Base-by-base conservation (phyloP, 2,113 vertebrate species). In the Sciurus niger region DNA sequence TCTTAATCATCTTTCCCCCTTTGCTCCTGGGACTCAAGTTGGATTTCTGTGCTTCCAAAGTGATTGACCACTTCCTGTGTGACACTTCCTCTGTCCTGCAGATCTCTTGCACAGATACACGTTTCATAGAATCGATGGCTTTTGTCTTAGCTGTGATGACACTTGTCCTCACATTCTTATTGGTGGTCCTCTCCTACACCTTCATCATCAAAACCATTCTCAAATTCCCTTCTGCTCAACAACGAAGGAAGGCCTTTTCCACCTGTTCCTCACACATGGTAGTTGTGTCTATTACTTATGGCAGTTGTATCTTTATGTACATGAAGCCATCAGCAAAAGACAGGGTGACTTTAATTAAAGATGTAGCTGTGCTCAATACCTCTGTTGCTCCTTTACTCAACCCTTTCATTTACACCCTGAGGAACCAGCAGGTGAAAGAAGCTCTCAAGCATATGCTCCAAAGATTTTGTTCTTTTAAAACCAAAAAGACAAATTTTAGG, bases 331-430 rank as follows among this genome's bases (percentile, higher is more conserved):
- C 96, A 70, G 46, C 74, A 51, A 95, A 84, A 24, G 97, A 90
- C 13, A 96, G 95, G 43, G 86, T 96, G 37, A 79, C 97, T 25
- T 37, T 86, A n/a, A 90, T 96, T 73, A 98, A 98, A 97, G 72
- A 97, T 0, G 70, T 98, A 1, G 98, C 96, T 80, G 93, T 95
- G 28, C 97, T 98, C 17, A 97, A 97, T 67, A 98, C 94, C 2
- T 32, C 98, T 58, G 55, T 58, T 22, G 1, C 20, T 0, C 55
- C 55, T 63, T 58, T 98, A 40, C 34, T 98, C 82, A 98, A 98
- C 20, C 98, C 98, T 43, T 98, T 98, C 89, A 97, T 98, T 95
- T 98, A 98, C 55, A 98, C 97, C 0, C 94, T 98, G 67, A 97
- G 98, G 72, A 98, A 98, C 82, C 94, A 97, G 74, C 97, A 98